These are phyloP conservation scores for Lamellibrachia satsuma DNA, from an alignment of 2,888 invertebrate genomes.

Conservation along the genomic window DNA sequence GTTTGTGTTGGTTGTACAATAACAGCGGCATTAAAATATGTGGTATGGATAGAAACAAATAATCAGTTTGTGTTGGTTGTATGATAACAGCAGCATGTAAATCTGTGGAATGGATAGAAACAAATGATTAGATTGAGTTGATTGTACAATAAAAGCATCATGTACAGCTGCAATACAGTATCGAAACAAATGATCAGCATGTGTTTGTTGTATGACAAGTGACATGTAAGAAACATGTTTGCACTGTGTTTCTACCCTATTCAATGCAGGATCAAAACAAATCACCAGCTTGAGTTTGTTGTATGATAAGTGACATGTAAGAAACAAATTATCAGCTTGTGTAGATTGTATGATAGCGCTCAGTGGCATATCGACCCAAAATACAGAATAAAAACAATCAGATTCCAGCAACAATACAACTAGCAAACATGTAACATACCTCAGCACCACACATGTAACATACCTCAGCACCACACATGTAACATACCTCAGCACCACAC, in stretches of 20 bases:
- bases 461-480: no score
- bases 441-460: no score
- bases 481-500: no score
- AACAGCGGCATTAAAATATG: slow-evolving; percentile 52
- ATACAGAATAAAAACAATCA: no score
- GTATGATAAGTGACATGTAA: no score
- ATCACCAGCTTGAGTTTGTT: slow-evolving; percentile 47
- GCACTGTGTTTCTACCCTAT: no score
- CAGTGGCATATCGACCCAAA: slow-evolving; percentile 62
- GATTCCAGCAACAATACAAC: no score
- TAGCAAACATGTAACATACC: no score
- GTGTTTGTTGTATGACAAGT: slow-evolving; percentile 44
- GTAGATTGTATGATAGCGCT: slow-evolving; percentile 61
- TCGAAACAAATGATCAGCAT: neutral
- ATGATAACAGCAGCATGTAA: slow-evolving; percentile 64
- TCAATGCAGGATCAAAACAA: slow-evolving; percentile 51
- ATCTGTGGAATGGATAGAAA: slow-evolving; percentile 46
- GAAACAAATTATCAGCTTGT: slow-evolving; percentile 35
- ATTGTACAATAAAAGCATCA: slow-evolving; percentile 62
- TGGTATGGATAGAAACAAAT: slow-evolving; percentile 63
- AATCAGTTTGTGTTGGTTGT: slow-evolving; percentile 57
- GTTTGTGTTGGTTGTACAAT: no score
- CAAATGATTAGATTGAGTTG: slow-evolving; percentile 49
- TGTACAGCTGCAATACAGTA: slow-evolving; percentile 56
- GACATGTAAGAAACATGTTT: no score